A percentile compares a stretch with the other conserved stretches of the same genome.
Conservation (phyloP, 92 coral and sea anemone genomes). For the Phenganax stokvisi region DNA sequence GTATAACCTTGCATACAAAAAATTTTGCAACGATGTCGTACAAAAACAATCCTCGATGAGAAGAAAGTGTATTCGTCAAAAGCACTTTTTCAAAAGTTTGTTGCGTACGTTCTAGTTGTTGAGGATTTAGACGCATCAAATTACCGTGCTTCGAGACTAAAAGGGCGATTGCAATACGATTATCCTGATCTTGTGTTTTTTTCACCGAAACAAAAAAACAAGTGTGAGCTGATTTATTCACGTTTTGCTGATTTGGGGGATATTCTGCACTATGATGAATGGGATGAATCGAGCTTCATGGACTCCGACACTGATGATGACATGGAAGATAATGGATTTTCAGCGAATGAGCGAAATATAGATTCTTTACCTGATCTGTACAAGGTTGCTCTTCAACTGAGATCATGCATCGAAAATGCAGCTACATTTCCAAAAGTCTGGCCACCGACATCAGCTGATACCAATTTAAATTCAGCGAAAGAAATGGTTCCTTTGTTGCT, state of each 20-base stretch:
- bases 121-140: not conserved
- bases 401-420: constrained; percentile 9
- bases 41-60: not conserved
- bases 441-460: constrained; percentile 23
- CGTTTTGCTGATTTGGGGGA: not conserved
- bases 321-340: not conserved
- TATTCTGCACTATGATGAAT: not conserved
- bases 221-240: not conserved
- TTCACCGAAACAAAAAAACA: not conserved
- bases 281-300: not conserved
- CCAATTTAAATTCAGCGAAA: not conserved
- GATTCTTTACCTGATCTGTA: not conserved
- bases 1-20: not conserved
- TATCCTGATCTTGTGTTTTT: constrained; percentile 2
- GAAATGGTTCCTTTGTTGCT: constrained; percentile 8
- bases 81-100: not conserved
- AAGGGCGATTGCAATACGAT: constrained; percentile 1
- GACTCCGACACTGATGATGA: constrained; percentile 8
- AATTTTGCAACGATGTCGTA: constrained; percentile 10
- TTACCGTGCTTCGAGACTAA: constrained; percentile 10
- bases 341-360: not conserved
- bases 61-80: not conserved
- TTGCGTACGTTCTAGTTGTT: not conserved
- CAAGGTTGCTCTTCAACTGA: constrained; percentile 11
- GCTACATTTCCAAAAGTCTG: constrained; percentile 18